Base-by-base conservation (phyloP, 2,888 invertebrate species). In the Lordiphosa andalusiaca region DNA sequence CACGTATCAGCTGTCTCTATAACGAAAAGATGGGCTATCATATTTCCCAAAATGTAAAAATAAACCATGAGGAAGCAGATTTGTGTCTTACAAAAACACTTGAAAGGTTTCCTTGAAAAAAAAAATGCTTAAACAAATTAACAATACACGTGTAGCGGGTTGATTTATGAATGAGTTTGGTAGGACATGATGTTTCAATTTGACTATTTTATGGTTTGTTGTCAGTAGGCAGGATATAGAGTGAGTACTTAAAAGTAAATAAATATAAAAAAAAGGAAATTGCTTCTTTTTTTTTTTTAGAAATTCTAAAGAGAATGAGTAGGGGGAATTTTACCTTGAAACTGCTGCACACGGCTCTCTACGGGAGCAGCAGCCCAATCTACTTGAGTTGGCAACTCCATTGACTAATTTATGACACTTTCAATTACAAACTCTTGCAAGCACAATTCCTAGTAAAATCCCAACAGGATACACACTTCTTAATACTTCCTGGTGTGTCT, bases 151-250 rank as follows among this genome's bases (percentile, higher is more conserved):
- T 57, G 71, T 59, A 46, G 68, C 44, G 57, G 25, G 19, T 64
- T 77, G 84, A 77, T 84, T 77, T 77, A 77, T 77, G 77, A 77
- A 83, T 77, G 84, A 80, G 81, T 67, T 74, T 68, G 55, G 52
- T 73, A 83, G 72, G 75, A 73, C 53, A 75, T 56, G 47, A 35
- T 39, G 25, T 39, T 48, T 48, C 37, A 6, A 53, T 63, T 62
- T 61, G 38, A 35, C 36, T 42, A 33, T 74, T 52, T 62, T 21
- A 39, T 57, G 57, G 49, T 62, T 69, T 82, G 75, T 74, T 61
- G 53, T 48, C 44, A 44, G 16, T 10, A 41, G 46, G 46, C 63
- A 53, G 50, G 55, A 50, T 63, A 52, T 65, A 49, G 69, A 46
- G 38, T 63, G 54, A 75, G 61, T 75, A 75, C 81, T 76, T 73